Percentiles rank a stretch among this genome's conserved stretches.
Conservation (phyloP, 1,140 invertebrate species). For the Cotesia glomerata region DNA sequence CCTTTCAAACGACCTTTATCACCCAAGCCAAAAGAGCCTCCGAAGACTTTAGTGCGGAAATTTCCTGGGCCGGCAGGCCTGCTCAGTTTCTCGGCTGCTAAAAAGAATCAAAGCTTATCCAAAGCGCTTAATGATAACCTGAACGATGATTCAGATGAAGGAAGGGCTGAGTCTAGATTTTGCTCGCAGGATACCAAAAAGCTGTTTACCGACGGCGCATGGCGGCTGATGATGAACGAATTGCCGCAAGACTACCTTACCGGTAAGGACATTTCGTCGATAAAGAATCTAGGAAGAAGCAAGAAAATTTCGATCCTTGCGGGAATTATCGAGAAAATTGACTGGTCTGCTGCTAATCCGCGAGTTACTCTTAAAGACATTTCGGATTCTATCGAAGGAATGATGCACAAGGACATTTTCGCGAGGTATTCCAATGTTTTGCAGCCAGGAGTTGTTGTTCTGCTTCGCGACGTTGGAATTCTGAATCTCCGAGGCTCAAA, state of each 20-base stretch:
- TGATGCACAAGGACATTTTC: constrained; percentile 50
- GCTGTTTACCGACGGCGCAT: constrained; percentile 51
- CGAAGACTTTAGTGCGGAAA: constrained; percentile 45
- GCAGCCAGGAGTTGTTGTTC: constrained; percentile 48
- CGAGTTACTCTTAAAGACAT: constrained; percentile 53
- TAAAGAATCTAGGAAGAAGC: constrained; percentile 43
- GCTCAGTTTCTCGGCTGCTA: constrained; percentile 20
- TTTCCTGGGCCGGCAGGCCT: constrained; percentile 61
- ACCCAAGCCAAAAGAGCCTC: not conserved
- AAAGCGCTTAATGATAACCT: constrained; percentile 33
- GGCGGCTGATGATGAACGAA: constrained; percentile 54
- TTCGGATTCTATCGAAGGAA: constrained; percentile 51
- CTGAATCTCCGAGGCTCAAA: not conserved
- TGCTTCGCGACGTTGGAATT: constrained; percentile 49
- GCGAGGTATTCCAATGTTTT: constrained; percentile 51
- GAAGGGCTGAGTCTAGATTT: constrained; percentile 16
- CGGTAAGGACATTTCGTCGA: constrained; percentile 46
- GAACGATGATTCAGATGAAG: constrained; percentile 8
- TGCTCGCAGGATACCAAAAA: constrained; percentile 58
- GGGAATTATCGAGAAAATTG: constrained; percentile 51
- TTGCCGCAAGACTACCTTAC: constrained; percentile 48
- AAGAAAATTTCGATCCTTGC: constrained; percentile 51
- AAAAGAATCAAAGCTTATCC: no score
- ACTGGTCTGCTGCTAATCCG: constrained; percentile 52
- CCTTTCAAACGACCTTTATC: constrained; percentile 16